phyloP scores from a whole-genome alignment of 2,113 vertebrate species.

The Chlamydotis undulata region DNA sequence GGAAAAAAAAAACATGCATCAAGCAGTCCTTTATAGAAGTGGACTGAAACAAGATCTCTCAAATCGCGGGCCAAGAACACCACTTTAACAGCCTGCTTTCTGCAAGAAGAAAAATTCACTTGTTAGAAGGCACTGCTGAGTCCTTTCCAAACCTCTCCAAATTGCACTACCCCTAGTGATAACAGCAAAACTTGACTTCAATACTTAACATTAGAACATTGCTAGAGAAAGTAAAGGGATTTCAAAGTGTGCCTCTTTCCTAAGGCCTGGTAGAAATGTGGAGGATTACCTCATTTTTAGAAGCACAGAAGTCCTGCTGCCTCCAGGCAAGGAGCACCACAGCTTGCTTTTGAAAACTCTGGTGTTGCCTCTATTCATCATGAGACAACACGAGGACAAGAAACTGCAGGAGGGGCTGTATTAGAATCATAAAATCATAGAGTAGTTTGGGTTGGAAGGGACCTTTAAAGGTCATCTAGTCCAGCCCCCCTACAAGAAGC shows the following conservation, averaged over 20 bases:
- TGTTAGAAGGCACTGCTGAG: accelerated
- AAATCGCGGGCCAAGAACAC: background rate
- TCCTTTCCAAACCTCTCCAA: background rate
- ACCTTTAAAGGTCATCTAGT: too few species aligned
- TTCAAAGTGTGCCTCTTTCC: background rate
- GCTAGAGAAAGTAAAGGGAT: background rate
- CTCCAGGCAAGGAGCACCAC: background rate
- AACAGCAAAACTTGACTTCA: background rate
- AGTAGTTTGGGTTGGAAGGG: too few species aligned
- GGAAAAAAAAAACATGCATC: background rate
- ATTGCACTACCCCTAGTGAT: background rate
- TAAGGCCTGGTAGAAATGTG: background rate
- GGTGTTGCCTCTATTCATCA: background rate
- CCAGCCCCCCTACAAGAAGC: too few species aligned
- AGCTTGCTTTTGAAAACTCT: background rate
- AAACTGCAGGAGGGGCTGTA: background rate
- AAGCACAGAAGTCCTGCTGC: background rate
- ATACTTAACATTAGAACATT: background rate
- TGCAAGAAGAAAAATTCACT: background rate
- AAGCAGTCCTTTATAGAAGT: background rate
- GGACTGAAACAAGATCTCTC: background rate
- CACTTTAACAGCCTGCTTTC: background rate
- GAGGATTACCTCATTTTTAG: background rate
- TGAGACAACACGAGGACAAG: background rate
- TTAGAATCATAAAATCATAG: too few species aligned